phyloP scores from a whole-genome alignment of 2,797 vertebrate species.

The Parambassis ranga region DNA sequence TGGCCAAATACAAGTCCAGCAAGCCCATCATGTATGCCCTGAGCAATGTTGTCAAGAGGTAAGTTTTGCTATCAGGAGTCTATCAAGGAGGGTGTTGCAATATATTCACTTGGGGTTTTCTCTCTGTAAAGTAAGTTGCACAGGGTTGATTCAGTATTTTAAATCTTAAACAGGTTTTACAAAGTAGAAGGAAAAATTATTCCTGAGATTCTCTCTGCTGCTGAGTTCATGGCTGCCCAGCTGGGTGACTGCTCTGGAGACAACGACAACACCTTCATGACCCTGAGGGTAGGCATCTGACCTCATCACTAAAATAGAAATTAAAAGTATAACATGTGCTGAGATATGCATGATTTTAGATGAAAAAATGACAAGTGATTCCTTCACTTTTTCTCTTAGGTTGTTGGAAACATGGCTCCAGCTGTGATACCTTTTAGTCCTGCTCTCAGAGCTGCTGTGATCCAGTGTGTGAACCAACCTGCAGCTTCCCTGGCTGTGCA shows the following conservation, averaged over 20 bases:
- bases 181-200: conserved; percentile 68
- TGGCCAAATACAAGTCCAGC: conserved; percentile 85
- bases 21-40: conserved; percentile 90
- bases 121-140: neutral
- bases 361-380: neutral
- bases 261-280: conserved; percentile 85
- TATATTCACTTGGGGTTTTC: neutral
- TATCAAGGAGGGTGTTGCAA: too few species aligned
- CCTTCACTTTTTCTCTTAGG: conserved; percentile 68
- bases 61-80: too few species aligned
- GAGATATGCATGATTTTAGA: too few species aligned
- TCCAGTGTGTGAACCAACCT: conserved; percentile 84
- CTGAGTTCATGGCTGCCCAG: conserved; percentile 82
- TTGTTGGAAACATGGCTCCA: conserved; percentile 94
- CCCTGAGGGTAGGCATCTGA: conserved; percentile 83
- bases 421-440: conserved; percentile 82
- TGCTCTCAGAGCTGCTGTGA: conserved; percentile 80
- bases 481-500: conserved; percentile 82
- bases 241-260: conserved; percentile 86
- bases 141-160: neutral
- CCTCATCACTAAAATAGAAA: neutral
- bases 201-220: conserved; percentile 83
- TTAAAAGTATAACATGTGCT: neutral
- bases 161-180: conserved; percentile 77
- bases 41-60: conserved; percentile 90